Base-by-base conservation (phyloP, 1,140 invertebrate species). In the Hyposmocoma kahamanoa region DNA sequence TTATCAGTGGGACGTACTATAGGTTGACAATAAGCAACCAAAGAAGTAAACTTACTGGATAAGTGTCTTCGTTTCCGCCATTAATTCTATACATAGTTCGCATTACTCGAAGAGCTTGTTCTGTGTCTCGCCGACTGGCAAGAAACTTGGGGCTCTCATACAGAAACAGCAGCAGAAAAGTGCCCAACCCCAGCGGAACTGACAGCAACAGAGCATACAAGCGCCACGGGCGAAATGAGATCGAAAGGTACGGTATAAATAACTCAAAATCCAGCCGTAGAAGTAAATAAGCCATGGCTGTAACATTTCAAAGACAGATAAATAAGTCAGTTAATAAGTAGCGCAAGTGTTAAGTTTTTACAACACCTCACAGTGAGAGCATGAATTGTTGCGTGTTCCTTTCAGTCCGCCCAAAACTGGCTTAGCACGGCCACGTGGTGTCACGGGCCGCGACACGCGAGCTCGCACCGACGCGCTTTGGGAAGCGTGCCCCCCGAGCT, bases 111-210 rank as follows among this genome's bases (percentile, higher is more conserved):
- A 90, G 55, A 5, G 89, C 84, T 50, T 90, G 78, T 1, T 82
- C 57, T 17, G 76, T 59, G 13, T 83, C 67, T 60, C 89, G 87
- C 56, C 75, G 79, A 22, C 79, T 60, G 1, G 91, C 75, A 0
- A 91, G 69, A 62, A 88, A 92, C 59, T 91, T 90, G 0, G 92
- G 91, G 65, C 90, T 92, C 59, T 92, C 91, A 0, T 90, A 89
- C 48, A 92, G 87, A 19, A 84, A 80, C 3, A 87, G 68, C 32
- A 92, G 75, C 3, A 87, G 58, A 0, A 89, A 22, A 9, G 87
- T 88, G 0, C 89, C 90, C 0, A 88, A 47, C 0, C 91, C 79
- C 44, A 88, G 84, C 0, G 91, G 90, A 5, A 91, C 24, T 2
- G 89, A 87, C 53, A 88, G 89, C 0, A 90, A 44, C 0, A 89